A percentile compares a stretch with the other conserved stretches of the same genome.
phyloP scores from a whole-genome alignment of 2,797 vertebrate species.

The Xyrichtys novacula region DNA sequence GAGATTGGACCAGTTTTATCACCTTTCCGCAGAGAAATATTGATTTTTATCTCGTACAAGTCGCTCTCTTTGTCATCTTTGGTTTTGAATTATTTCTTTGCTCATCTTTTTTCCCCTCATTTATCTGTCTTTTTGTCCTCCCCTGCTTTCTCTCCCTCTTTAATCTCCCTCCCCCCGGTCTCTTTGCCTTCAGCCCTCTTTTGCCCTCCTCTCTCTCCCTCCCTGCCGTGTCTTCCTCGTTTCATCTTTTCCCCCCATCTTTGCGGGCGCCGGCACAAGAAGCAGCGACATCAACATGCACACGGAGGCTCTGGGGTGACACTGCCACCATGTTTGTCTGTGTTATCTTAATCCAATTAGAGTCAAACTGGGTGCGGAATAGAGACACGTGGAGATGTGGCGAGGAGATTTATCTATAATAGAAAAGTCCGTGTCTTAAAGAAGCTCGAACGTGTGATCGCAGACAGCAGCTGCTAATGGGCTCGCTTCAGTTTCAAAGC shows the following conservation, averaged over 20 bases:
- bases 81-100: constrained; percentile 21
- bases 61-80: neutral
- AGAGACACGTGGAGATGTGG: neutral
- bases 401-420: constrained; percentile 21
- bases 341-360: constrained; percentile 62
- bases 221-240: constrained; percentile 14
- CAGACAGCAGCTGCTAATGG: neutral
- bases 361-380: constrained; percentile 38
- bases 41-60: neutral
- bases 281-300: constrained; percentile 27
- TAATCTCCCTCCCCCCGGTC: constrained; percentile 3
- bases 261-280: constrained; percentile 15
- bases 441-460: neutral
- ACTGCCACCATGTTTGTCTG: constrained; percentile 40
- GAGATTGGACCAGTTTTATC: neutral
- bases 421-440: constrained; percentile 22
- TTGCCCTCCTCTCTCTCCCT: constrained; percentile 15
- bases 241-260: constrained; percentile 34
- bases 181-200: constrained; percentile 17
- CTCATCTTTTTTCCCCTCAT: constrained; percentile 6
- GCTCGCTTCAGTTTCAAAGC: neutral
- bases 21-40: constrained; percentile 3
- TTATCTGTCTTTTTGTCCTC: neutral
- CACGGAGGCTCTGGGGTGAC: constrained; percentile 39
- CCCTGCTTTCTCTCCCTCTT: constrained; percentile 3